Conservation (phyloP, 23 tunicate species). For the Corella eumyota region DNA sequence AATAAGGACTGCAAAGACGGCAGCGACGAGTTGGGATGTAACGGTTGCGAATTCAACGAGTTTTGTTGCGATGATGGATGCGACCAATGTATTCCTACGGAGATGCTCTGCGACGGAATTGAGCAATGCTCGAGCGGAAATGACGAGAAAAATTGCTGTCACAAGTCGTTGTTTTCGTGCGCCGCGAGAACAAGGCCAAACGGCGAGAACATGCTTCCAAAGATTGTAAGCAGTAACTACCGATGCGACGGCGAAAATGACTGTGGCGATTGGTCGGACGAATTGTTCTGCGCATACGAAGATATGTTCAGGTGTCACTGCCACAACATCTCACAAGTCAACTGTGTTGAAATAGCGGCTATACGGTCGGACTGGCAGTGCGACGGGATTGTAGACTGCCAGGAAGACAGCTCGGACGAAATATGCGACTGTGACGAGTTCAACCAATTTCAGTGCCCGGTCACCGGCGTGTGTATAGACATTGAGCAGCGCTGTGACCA, state of each 20-base stretch:
- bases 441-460: constrained; percentile 2
- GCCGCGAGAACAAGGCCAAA: background rate
- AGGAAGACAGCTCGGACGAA: constrained; percentile 21
- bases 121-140: constrained; percentile 9
- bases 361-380: constrained; percentile 19
- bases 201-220: background rate
- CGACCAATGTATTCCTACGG: background rate
- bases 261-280: constrained; percentile 27
- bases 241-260: constrained; percentile 24
- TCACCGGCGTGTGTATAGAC: constrained; percentile 2
- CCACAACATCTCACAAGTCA: constrained; percentile 1
- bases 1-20: constrained; percentile 36
- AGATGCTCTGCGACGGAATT: constrained; percentile 6
- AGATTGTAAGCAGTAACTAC: background rate
- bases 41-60: background rate
- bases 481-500: constrained; percentile 5
- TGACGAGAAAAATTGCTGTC: constrained; percentile 27
- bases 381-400: constrained; percentile 37
- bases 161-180: constrained; percentile 4
- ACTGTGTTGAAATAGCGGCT: constrained; percentile 17
- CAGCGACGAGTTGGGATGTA: constrained; percentile 27
- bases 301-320: constrained; percentile 11
- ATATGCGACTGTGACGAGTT: constrained; percentile 11
- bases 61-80: constrained; percentile 8
- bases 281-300: constrained; percentile 5